Conservation (phyloP, 2,113 vertebrate genomes). For the Charadrius vociferus region DNA sequence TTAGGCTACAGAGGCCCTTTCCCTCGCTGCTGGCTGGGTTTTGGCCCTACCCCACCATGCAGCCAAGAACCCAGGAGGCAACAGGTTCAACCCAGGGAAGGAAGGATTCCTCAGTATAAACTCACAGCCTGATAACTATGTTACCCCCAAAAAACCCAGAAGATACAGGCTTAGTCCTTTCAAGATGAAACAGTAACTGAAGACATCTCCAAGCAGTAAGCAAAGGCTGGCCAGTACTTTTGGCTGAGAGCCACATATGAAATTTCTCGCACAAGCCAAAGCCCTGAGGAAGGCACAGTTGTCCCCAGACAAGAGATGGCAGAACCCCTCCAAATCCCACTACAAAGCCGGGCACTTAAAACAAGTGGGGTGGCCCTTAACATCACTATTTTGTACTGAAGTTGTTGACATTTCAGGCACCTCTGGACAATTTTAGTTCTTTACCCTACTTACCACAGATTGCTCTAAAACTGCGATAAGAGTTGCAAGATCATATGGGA, state of each 20-base stretch:
- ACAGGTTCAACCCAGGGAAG: background rate
- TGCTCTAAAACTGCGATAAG: background rate
- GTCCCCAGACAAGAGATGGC: background rate
- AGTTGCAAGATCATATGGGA: background rate
- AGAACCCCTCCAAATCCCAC: background rate
- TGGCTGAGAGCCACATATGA: background rate
- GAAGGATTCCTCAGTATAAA: background rate
- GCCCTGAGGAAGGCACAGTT: background rate
- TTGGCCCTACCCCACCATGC: accelerated
- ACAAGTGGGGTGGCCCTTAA: background rate
- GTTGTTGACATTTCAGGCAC: background rate
- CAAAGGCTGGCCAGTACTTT: background rate
- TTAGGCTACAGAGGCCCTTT: background rate
- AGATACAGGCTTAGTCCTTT: background rate
- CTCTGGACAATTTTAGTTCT: background rate
- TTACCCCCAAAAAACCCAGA: background rate
- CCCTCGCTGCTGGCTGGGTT: background rate
- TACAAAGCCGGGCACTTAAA: background rate
- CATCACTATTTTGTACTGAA: background rate
- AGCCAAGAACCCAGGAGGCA: background rate
- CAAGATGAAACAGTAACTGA: background rate
- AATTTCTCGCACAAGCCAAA: background rate
- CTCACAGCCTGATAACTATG: accelerated
- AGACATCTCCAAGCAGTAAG: background rate
- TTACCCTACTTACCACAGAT: background rate